Evolutionary conservation across 2,888 invertebrate genomes (phyloP).

Genomic region (Chymomyza fuscimana): DNA sequence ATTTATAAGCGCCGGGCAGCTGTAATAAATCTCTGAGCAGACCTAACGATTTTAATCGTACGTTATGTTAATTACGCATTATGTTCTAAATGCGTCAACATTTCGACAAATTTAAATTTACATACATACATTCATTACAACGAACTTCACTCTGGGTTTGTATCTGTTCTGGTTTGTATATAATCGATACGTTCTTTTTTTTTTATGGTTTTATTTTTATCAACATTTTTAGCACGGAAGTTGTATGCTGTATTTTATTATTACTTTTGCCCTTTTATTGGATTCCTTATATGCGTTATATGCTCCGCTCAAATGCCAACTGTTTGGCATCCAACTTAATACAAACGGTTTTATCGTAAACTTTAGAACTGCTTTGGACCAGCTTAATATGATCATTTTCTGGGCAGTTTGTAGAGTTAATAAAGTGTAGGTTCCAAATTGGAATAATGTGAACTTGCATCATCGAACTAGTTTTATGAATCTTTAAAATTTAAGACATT

Average conservation of each 20-base stretch:
- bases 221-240: conserved; percentile 11
- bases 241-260: neutral
- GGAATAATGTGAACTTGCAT: no score
- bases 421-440: neutral
- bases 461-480: no score
- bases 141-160: neutral
- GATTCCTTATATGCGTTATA: neutral
- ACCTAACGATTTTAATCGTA: conserved; percentile 34
- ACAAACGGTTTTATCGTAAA: conserved; percentile 30
- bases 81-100: conserved; percentile 24
- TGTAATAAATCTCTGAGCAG: conserved; percentile 44
- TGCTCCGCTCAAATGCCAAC: conserved; percentile 29
- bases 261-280: neutral
- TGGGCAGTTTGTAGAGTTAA: neutral
- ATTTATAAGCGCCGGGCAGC: conserved; percentile 17
- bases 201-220: conserved; percentile 19
- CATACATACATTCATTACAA: conserved; percentile 19
- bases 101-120: conserved; percentile 38
- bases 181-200: conserved; percentile 3
- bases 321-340: conserved; percentile 24
- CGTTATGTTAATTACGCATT: conserved; percentile 50
- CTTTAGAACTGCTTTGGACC: conserved; percentile 3
- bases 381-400: neutral
- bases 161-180: neutral
- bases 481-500: no score